Conservation (phyloP, 2,797 vertebrate genomes). For the Limosa lapponica region DNA sequence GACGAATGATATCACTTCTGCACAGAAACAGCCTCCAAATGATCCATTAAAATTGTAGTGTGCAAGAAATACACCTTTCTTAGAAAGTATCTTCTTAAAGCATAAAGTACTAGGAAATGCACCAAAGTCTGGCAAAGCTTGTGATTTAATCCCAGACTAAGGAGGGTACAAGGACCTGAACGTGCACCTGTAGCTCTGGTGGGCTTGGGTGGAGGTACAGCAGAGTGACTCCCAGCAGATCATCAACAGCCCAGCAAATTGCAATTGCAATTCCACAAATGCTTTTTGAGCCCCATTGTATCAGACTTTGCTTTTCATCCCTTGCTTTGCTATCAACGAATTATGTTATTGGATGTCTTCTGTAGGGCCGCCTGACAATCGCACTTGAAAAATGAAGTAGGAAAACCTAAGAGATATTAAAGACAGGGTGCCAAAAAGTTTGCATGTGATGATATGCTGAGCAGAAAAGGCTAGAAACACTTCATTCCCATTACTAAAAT, state of each 20-base stretch:
- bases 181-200: neutral
- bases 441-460: neutral
- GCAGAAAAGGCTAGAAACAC: neutral
- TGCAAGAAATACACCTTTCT: neutral
- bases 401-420: neutral
- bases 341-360: neutral
- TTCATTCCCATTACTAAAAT: neutral
- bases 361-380: accelerated
- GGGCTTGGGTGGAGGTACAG: neutral
- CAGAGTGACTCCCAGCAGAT: neutral
- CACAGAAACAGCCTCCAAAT: neutral
- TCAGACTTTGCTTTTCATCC: neutral
- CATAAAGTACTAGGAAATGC: neutral
- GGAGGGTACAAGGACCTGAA: neutral
- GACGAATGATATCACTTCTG: neutral
- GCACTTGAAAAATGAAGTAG: neutral
- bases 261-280: neutral
- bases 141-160: neutral
- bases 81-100: neutral
- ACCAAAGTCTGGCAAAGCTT: neutral
- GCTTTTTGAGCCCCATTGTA: neutral
- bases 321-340: neutral
- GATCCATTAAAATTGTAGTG: neutral
- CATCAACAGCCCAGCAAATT: neutral
- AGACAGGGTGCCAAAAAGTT: accelerated